Conservation (phyloP, 2,797 vertebrate genomes). For the Carduelis carduelis region DNA sequence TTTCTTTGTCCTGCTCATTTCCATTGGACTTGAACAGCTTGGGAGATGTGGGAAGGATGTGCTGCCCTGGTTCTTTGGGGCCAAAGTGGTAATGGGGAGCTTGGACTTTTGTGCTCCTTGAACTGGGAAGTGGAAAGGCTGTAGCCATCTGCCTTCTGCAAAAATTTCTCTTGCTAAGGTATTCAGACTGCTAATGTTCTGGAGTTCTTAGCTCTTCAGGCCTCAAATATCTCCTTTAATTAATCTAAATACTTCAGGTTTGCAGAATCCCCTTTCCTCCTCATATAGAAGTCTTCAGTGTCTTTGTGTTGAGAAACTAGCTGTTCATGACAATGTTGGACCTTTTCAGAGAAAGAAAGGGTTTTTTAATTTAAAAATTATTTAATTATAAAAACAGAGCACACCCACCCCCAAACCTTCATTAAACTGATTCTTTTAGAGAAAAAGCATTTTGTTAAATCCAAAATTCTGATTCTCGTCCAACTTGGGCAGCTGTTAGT, state of each 20-base stretch:
- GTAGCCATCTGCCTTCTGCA: not conserved
- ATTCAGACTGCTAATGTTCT: not conserved
- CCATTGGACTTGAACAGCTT: not conserved
- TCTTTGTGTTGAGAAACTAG: not conserved
- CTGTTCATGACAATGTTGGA: not conserved
- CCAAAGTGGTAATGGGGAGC: not conserved
- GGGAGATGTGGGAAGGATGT: not conserved
- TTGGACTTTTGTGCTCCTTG: not conserved
- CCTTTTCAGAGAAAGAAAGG: not conserved
- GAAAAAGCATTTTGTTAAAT: not conserved
- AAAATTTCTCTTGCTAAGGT: not conserved
- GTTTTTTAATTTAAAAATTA: not conserved
- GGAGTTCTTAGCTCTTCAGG: not conserved
- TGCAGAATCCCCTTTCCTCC: not conserved
- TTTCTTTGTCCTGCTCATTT: not conserved
- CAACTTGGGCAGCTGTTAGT: not conserved
- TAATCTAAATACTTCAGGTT: not conserved
- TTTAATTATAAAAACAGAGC: not conserved
- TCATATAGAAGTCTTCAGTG: not conserved
- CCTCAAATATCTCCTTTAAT: not conserved
- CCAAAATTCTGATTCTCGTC: not conserved
- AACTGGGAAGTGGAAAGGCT: not conserved
- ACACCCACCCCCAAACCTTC: rapidly evolving
- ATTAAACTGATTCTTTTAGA: not conserved
- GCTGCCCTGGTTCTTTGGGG: not conserved